Percentiles rank a stretch among this genome's conserved stretches.
These are phyloP conservation scores for Prionailurus viverrinus DNA, from an alignment of 2,113 vertebrate species.

Conservation along the genomic window DNA sequence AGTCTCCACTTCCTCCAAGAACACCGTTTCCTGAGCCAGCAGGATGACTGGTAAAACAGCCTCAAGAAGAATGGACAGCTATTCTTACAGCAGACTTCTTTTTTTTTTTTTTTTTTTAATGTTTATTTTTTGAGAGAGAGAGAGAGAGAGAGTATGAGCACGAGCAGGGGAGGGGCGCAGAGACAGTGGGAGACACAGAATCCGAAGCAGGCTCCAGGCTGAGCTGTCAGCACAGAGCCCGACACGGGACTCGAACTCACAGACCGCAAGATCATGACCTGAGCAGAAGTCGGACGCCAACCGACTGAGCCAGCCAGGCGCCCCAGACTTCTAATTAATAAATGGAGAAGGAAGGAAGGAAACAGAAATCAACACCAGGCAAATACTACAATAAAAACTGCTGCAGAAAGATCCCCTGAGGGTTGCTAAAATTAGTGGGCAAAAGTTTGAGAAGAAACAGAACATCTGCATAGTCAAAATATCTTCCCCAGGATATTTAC, in stretches of 20 bases:
- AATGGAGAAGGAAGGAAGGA: not conserved
- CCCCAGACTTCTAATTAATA: not conserved
- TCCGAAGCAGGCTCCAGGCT: no score
- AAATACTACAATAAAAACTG: not conserved
- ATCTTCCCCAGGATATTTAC: not conserved
- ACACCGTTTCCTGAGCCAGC: no score
- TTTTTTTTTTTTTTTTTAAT: no score
- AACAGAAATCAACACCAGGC: not conserved
- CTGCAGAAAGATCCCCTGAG: rapidly evolving
- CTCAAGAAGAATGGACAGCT: not conserved
- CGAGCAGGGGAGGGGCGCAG: no score
- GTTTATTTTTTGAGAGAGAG: no score
- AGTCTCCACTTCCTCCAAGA: not conserved
- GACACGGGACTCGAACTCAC: no score
- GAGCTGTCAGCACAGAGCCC: no score
- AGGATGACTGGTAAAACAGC: not conserved
- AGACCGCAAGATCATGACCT: no score
- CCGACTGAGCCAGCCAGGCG: no score
- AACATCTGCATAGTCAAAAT: not conserved
- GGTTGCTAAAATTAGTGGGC: not conserved
- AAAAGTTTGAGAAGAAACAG: not conserved
- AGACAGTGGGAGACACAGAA: no score
- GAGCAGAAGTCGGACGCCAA: no score
- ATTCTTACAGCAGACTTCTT: not conserved
- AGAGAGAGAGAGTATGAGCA: no score